Conservation (phyloP, 2,888 invertebrate genomes). For the Platypus cylindrus region DNA sequence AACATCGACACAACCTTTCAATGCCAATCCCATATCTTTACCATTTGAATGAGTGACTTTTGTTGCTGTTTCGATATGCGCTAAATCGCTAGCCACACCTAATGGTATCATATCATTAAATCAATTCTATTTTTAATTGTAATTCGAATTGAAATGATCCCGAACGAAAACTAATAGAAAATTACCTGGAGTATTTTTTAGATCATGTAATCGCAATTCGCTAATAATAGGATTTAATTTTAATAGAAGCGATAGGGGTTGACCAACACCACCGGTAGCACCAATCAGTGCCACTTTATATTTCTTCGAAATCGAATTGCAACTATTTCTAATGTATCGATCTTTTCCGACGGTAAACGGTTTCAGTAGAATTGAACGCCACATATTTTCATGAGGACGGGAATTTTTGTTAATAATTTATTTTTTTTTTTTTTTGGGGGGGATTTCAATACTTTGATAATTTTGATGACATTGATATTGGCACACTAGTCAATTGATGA, state of each 20-base stretch:
- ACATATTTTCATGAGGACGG: too few relatives aligned
- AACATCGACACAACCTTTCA: constrained; percentile 45
- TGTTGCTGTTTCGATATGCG: constrained; percentile 36
- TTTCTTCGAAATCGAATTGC: too few relatives aligned
- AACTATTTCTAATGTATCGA: too few relatives aligned
- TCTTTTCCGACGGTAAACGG: too few relatives aligned
- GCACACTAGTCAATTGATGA: too few relatives aligned
- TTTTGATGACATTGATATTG: too few relatives aligned
- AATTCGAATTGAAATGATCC: neutral
- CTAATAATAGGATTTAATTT: constrained; percentile 75
- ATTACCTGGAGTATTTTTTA: constrained; percentile 31
- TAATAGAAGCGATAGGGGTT: constrained; percentile 80
- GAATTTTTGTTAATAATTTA: too few relatives aligned
- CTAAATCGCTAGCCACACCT: constrained; percentile 36
- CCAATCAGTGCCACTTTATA: constrained; percentile 44
- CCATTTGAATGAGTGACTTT: constrained; percentile 26
- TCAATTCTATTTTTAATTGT: neutral
- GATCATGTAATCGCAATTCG: constrained; percentile 62
- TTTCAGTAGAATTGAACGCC: too few relatives aligned
- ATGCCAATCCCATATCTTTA: constrained; percentile 29
- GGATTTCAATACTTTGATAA: too few relatives aligned
- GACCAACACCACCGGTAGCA: constrained; percentile 91
- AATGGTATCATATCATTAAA: neutral
- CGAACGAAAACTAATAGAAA: neutral
- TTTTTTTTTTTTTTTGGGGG: too few relatives aligned